phyloP scores from a whole-genome alignment of 2,113 vertebrate species.

The Steatornis caripensis region DNA sequence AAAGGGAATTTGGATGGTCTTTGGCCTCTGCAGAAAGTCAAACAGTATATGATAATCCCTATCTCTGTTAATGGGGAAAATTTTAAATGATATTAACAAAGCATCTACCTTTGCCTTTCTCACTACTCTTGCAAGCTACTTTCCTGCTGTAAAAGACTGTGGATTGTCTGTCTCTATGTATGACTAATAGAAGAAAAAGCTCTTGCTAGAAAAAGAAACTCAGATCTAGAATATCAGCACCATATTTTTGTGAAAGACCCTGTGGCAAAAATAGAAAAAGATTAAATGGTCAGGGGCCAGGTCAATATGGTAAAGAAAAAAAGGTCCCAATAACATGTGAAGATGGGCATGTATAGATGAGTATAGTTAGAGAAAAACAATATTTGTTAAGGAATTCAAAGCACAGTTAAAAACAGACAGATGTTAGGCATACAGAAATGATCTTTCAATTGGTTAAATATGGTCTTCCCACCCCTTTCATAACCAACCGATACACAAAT shows the following conservation, averaged over 20 bases:
- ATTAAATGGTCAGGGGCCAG: neutral
- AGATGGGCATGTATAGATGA: neutral
- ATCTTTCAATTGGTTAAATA: neutral
- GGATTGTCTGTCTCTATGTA: neutral
- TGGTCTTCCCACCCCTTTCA: neutral
- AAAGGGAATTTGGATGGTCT: neutral
- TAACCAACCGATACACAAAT: neutral
- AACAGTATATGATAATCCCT: neutral
- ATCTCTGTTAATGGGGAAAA: neutral
- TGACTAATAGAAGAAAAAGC: neutral
- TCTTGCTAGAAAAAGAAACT: neutral
- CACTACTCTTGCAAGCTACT: neutral
- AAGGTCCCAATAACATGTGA: neutral
- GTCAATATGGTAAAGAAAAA: neutral
- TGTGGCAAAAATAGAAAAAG: neutral
- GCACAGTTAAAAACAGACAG: neutral
- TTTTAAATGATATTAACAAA: neutral
- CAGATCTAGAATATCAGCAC: neutral
- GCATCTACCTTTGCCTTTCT: neutral
- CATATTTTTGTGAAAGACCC: neutral
- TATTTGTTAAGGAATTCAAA: neutral
- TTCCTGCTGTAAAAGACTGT: neutral
- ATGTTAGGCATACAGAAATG: neutral
- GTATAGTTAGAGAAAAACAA: neutral
- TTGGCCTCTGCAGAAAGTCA: neutral